phyloP scores from a whole-genome alignment of 2,113 vertebrate species.

The Hucho hucho region DNA sequence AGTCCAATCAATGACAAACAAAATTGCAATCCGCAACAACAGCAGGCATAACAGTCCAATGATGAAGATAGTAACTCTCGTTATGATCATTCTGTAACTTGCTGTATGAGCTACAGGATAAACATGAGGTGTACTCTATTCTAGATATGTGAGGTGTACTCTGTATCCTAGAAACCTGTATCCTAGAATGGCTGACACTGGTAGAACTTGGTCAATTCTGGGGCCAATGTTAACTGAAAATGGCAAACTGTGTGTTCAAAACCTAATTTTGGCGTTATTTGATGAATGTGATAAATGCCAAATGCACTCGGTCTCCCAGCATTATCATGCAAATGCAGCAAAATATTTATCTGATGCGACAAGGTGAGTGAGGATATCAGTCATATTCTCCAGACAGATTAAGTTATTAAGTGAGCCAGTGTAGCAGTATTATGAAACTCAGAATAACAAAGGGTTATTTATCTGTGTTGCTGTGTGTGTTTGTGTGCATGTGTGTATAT shows the following conservation, averaged over 20 bases:
- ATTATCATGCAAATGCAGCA: constrained; percentile 44
- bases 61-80: constrained; percentile 30
- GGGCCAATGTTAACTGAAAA: constrained; percentile 36
- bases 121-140: no score
- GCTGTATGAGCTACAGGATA: background rate
- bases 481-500: constrained; percentile 46
- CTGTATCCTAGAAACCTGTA: background rate
- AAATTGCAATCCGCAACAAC: constrained; percentile 50
- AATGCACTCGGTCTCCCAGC: constrained; percentile 41
- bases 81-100: constrained; percentile 24
- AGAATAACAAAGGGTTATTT: constrained; percentile 71
- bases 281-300: constrained; percentile 60
- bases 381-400: constrained; percentile 66
- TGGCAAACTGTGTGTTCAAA: constrained; percentile 30
- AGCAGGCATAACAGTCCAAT: constrained; percentile 32
- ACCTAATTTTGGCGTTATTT: constrained; percentile 50
- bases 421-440: constrained; percentile 68
- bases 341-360: constrained; percentile 71
- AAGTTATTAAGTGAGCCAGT: constrained; percentile 74
- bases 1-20: constrained; percentile 57
- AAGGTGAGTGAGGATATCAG: constrained; percentile 72
- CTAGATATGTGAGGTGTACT: no score
- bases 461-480: constrained; percentile 51
- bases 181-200: background rate
- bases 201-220: constrained; percentile 19